Conservation (phyloP, 2,797 vertebrate genomes). For the Eutrigla gurnardus region DNA sequence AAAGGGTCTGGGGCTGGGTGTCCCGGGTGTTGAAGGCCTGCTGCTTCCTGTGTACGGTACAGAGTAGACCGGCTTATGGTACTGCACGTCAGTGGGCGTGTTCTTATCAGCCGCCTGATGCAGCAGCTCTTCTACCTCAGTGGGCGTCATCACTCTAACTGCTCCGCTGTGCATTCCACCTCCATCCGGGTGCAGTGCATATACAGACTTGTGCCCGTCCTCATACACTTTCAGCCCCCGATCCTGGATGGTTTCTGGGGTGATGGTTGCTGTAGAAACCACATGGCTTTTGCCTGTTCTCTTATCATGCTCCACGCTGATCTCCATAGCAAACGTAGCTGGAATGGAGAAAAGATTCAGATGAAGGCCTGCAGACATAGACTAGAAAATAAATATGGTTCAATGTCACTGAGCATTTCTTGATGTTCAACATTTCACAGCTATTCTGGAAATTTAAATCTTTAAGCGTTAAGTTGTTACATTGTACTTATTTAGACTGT, state of each 20-base stretch:
- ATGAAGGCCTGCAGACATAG: constrained; percentile 2
- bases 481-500: too few relatives aligned
- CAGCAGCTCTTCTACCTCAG: constrained; percentile 92
- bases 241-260: constrained; percentile 85
- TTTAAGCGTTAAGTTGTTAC: too few relatives aligned
- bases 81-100: constrained; percentile 86
- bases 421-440: background rate
- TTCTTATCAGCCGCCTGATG: constrained; percentile 89
- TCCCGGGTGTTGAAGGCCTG: constrained; percentile 81
- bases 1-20: constrained; percentile 63
- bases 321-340: constrained; percentile 96
- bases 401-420: background rate
- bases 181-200: constrained; percentile 83
- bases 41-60: constrained; percentile 80
- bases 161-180: constrained; percentile 66
- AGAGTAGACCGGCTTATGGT: constrained; percentile 93
- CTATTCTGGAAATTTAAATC: too few relatives aligned
- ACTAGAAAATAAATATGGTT: background rate
- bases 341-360: constrained; percentile 51
- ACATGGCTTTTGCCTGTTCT: constrained; percentile 92
- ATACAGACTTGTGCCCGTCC: constrained; percentile 91
- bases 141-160: constrained; percentile 83
- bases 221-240: constrained; percentile 93
- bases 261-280: constrained; percentile 88
- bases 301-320: constrained; percentile 92